Percentiles rank a stretch among this genome's conserved stretches.
These are phyloP conservation scores for Actinemys pallida DNA, from an alignment of 2,113 vertebrate species.

Conservation along the genomic window DNA sequence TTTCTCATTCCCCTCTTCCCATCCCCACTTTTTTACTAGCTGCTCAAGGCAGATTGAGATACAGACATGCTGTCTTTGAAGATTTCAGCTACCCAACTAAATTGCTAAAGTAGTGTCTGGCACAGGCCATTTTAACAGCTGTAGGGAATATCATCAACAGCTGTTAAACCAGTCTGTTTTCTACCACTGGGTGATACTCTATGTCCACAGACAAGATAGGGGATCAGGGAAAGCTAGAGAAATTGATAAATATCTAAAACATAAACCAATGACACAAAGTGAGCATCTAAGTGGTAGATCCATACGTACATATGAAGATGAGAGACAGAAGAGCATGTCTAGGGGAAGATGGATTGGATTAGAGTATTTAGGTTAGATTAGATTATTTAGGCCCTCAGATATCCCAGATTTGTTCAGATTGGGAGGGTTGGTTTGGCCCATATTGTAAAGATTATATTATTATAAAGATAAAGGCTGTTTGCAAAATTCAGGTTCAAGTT, in stretches of 20 bases:
- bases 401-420: neutral
- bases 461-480: slow-evolving; percentile 61
- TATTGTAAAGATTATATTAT: slow-evolving; percentile 21
- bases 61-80: neutral
- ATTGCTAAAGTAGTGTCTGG: neutral
- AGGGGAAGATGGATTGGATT: neutral
- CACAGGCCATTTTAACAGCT: neutral
- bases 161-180: slow-evolving; percentile 35
- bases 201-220: neutral
- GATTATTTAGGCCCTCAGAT: neutral
- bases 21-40: neutral
- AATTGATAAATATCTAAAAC: neutral
- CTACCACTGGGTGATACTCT: slow-evolving; percentile 57
- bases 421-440: neutral
- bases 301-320: neutral
- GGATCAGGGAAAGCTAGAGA: neutral
- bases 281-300: neutral
- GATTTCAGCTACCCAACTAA: neutral
- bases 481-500: neutral
- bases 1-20: neutral
- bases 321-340: neutral
- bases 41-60: neutral
- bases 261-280: neutral
- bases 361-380: neutral
- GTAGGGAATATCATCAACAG: neutral